Evolutionary conservation across 2,888 invertebrate species (phyloP), one percentile per base, ranked within the genome.

Genomic region (Sarcophaga rosellei): DNA sequence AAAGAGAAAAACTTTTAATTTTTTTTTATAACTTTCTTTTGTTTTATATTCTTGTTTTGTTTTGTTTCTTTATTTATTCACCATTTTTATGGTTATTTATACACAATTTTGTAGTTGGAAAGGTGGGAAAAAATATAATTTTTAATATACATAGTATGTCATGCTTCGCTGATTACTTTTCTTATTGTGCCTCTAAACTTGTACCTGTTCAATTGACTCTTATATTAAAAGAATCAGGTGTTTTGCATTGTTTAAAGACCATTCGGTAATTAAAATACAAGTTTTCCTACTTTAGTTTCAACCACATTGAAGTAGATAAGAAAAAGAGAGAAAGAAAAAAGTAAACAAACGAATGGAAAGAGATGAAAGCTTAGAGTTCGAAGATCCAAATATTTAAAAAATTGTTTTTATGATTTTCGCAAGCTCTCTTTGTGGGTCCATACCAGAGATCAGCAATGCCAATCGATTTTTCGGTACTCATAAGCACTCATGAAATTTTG

Each of bases 151-250:
- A n/a, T 59, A 74, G 74, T 66, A 83, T 17, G 76, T 87, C 47
- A 81, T 80, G 85, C 85, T 77, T 78, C 80, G 87, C 66, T 85
- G 75, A 66, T 25, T 81, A 57, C 17, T 80, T 66, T 53, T 53
- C 53, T 53, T 53, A 15, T 3, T 79, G 45, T 21, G 59, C 35
- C 47, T 77, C 11, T 61, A 75, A 63, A 45, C 61, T 73, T 86
- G 65, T 78, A 68, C 72, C 65, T 76, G 70, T 76, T 74, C 53
- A 65, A 69, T 72, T 79, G 79, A 72, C 70, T 65, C 35, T 12
- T 53, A 35, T 61, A 66, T 25, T 12, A 35, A 35, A 17, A 74
- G n/a, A 23, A 73, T 35, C n/a, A 70, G 79, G 44, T 65, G 69
- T 20, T 87, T 82, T 85, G 62, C 77, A 83, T 78, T 83, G 76